phyloP scores from a whole-genome alignment of 2,113 vertebrate genomes.

The Cochlearius cochlearius region DNA sequence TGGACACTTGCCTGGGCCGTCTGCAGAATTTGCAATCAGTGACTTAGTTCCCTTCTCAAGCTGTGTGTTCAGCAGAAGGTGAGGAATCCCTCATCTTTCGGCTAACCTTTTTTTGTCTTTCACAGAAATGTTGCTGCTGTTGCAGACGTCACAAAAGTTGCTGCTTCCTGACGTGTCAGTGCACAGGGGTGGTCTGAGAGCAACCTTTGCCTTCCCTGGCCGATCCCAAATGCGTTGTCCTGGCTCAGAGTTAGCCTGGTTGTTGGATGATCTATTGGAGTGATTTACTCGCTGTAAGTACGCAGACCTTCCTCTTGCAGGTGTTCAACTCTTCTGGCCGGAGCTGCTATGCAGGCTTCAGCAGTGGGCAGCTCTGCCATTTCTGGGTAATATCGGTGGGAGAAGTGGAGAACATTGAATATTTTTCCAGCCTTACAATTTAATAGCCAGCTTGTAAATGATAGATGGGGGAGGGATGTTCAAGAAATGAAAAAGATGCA shows the following conservation, averaged over 20 bases:
- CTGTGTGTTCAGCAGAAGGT: background rate
- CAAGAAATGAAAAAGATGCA: background rate
- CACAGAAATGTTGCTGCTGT: background rate
- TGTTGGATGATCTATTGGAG: background rate
- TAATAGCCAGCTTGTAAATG: background rate
- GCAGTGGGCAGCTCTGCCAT: background rate
- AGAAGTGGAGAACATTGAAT: background rate
- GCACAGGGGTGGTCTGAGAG: background rate
- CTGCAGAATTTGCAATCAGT: background rate
- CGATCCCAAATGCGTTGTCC: background rate
- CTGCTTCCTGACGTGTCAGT: background rate
- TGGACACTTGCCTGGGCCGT: background rate
- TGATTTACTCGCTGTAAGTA: background rate
- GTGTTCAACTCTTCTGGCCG: background rate
- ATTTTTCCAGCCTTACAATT: background rate
- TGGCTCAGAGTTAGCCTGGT: background rate
- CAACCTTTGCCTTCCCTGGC: background rate
- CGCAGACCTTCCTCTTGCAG: background rate
- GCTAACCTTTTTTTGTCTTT: background rate
- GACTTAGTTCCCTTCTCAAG: background rate
- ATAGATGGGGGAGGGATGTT: background rate
- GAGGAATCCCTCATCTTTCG: background rate
- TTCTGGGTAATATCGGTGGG: background rate
- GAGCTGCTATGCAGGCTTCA: background rate
- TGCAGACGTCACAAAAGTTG: background rate